Base-by-base conservation (phyloP, 2,113 vertebrate genomes). In the Herpetotheres cachinnans region DNA sequence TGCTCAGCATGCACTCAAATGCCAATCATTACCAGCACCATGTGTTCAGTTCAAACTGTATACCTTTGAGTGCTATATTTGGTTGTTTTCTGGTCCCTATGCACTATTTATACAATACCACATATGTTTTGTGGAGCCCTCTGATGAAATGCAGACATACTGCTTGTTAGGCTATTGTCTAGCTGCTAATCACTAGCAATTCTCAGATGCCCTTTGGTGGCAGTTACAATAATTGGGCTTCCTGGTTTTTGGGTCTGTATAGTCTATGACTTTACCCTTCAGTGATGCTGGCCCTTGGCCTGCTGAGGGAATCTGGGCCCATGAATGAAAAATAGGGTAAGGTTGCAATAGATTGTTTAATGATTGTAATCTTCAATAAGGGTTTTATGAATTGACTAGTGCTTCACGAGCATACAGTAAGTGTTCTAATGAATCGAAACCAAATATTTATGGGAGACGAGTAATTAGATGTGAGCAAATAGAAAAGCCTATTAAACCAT, bases 371-470 rank as follows among this genome's bases (percentile, higher is more conserved):
- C 46, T 34, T 93, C 72, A 83, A 3, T 67, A 89, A 63, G 52
- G 58, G 47, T 80, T 90, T 97, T 90, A 87, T 67, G 46, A 94
- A 84, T 76, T 70, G 26, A 76, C 49, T 82, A 54, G 49, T 29
- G 26, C 38, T 94, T 97, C 76, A 82, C 2, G 9, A 92, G 61
- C 47, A 80, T 44, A 63, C 12, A 50, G 62, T 79, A 69, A 85
- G 20, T 55, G 42, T 44, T 95, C 72, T 58, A 82, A 90, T 77
- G 88, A 96, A 94, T 96, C 11, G 11, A 63, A 92, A 36, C 58
- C 49, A 96, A 97, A 91, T 93, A 96, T 94, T 96, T 97, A 78
- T 5, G 6, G 44, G 46, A 95, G 74, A 95, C 47, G 82, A 92
- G 69, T 92, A 96, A 93, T 95, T 95, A 97, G 67, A 93, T 70